Conservation (phyloP, 2,797 vertebrate species). For the Amblyraja radiata region DNA sequence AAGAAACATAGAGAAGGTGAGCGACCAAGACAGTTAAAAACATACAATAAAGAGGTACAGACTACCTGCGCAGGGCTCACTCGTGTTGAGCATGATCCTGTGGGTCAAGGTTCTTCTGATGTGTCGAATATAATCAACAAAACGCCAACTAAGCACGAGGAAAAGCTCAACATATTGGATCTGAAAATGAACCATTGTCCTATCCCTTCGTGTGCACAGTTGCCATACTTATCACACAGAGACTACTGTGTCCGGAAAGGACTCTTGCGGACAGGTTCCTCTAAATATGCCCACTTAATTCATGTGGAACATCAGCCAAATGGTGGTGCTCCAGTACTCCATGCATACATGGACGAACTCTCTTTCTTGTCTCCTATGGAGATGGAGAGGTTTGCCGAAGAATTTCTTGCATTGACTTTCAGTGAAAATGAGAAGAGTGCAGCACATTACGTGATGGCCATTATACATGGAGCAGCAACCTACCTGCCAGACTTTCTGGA, state of each 20-base stretch:
- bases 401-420: slow-evolving; percentile 87
- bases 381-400: slow-evolving; percentile 83
- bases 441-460: slow-evolving; percentile 80
- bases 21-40: slow-evolving; percentile 68
- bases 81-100: slow-evolving; percentile 56
- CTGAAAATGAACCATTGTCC: slow-evolving; percentile 60
- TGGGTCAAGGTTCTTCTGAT: slow-evolving; percentile 59
- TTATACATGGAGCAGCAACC: slow-evolving; percentile 86
- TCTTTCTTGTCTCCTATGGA: slow-evolving; percentile 79
- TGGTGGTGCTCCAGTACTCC: slow-evolving; percentile 82
- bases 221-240: slow-evolving; percentile 82
- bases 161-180: slow-evolving; percentile 58
- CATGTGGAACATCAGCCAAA: slow-evolving; percentile 92
- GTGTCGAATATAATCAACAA: slow-evolving; percentile 51
- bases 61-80: slow-evolving; percentile 70
- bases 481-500: slow-evolving; percentile 96
- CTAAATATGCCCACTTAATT: slow-evolving; percentile 75
- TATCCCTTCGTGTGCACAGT: slow-evolving; percentile 67
- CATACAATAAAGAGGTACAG: slow-evolving; percentile 87
- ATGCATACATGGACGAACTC: slow-evolving; percentile 91
- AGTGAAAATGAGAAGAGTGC: slow-evolving; percentile 79
- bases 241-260: slow-evolving; percentile 88
- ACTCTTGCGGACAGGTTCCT: slow-evolving; percentile 77
- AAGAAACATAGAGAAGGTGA: slow-evolving; percentile 83
- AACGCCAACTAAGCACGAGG: slow-evolving; percentile 60